Base-by-base conservation (phyloP, 2,113 vertebrate species). In the Aptenodytes forsteri region DNA sequence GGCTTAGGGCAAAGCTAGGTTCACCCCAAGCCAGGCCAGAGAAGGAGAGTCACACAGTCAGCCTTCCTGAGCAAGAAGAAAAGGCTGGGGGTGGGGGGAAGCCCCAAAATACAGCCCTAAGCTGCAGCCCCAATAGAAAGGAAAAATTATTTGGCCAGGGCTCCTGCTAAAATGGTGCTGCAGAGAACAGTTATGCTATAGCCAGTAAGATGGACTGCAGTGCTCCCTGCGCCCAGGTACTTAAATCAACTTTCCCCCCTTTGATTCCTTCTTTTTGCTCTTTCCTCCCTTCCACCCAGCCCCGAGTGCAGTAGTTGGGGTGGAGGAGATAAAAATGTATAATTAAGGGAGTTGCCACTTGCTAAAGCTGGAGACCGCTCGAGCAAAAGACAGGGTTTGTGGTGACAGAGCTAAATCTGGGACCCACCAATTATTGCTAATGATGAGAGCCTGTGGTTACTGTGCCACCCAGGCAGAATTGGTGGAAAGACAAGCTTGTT, bases 321-420 rank as follows among this genome's bases (percentile, higher is more conserved):
- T 62, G 75, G 93, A 90, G 65, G 85, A 94, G 93, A 92, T 79
- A 94, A 97, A 96, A 91, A 84, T 89, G 92, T 97, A 40, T 97
- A 97, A 97, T 97, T 97, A 97, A 96, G 97, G 97, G 97, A 97
- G 95, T 95, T 96, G 82, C 90, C 79, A 94, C 83, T 91, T 94
- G 92, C 96, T 97, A 93, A 96, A 96, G 94, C 91, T 93, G 95
- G 94, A 95, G 89, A 78, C 73, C 9, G 20, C 92, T 89, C 34
- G n/a, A 96, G 95, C 77, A 89, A 96, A 96, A 83, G 69, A 82
- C 86, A 91, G 85, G 85, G 92, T 95, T 97, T 97, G 96, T 85
- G 92, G 97, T 91, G 95, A 90, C 97, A 87, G 91, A 89, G 96
- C 97, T 97, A 97, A 97, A 96, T 96, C 94, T 87, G 93, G 94